A percentile compares a stretch with the other conserved stretches of the same genome.
Evolutionary conservation across 2,888 invertebrate species (phyloP).

Genomic region (Sarcophaga caerulescens): DNA sequence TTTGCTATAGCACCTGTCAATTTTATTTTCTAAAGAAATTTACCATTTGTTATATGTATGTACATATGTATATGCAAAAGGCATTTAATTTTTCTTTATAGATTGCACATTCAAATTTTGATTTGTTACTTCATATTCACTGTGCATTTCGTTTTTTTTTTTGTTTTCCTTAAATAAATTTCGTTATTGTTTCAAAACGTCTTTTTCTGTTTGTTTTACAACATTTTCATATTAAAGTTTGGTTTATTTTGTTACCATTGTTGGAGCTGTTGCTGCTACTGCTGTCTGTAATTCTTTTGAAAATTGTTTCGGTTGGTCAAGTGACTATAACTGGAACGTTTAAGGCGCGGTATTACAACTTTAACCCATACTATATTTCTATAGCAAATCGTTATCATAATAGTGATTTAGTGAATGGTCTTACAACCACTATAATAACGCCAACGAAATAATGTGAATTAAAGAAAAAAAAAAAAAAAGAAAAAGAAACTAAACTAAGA

Average conservation of each 20-base stretch:
- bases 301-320: constrained; percentile 81
- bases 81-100: background rate
- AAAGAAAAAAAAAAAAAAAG: constrained; percentile 5
- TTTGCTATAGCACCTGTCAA: too few species aligned
- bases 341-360: constrained; percentile 63
- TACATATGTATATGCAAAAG: background rate
- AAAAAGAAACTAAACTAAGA: constrained; percentile 16
- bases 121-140: background rate
- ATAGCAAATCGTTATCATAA: constrained; percentile 56
- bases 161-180: background rate
- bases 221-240: constrained; percentile 39
- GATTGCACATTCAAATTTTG: background rate
- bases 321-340: constrained; percentile 80
- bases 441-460: background rate
- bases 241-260: constrained; percentile 52
- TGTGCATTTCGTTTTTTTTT: background rate
- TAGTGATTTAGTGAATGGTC: constrained; percentile 66
- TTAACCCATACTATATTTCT: constrained; percentile 47
- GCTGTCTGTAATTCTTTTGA: constrained; percentile 71
- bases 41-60: background rate
- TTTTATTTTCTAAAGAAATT: background rate
- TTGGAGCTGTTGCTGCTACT: constrained; percentile 57
- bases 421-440: constrained; percentile 25
- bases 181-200: background rate
- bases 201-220: constrained; percentile 28